Conservation (phyloP, 2,113 vertebrate species). For the Carassius auratus region DNA sequence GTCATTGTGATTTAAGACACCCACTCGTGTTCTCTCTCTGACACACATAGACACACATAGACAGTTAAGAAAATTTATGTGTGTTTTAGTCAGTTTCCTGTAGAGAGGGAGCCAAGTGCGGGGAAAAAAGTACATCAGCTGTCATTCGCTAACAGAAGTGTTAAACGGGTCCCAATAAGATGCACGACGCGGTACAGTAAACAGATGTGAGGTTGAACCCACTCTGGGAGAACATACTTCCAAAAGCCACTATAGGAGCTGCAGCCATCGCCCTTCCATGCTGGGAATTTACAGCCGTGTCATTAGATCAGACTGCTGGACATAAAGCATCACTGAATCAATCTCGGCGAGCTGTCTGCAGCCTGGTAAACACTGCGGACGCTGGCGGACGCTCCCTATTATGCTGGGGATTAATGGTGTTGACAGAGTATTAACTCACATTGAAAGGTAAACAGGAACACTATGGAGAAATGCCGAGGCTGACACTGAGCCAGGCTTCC, state of each 20-base stretch:
- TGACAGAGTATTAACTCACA: constrained; percentile 64
- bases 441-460: constrained; percentile 61
- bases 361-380: constrained; percentile 60
- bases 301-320: constrained; percentile 58
- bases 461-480: constrained; percentile 51
- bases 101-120: neutral
- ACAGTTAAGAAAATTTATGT: constrained; percentile 19
- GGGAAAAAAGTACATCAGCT: neutral
- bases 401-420: constrained; percentile 63
- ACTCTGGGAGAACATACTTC: neutral
- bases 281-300: constrained; percentile 59
- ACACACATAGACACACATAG: constrained; percentile 23
- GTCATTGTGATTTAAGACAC: constrained; percentile 36
- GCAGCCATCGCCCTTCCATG: constrained; percentile 11
- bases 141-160: neutral
- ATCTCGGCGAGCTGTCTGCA: constrained; percentile 56
- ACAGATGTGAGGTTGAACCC: neutral
- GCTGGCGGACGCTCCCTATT: constrained; percentile 58
- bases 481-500: constrained; percentile 54
- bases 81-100: neutral
- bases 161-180: constrained; percentile 19
- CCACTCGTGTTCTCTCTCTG: constrained; percentile 18
- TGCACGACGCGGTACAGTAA: neutral
- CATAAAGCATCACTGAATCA: constrained; percentile 66
- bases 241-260: constrained; percentile 5